These are phyloP conservation scores for Aleadryas rufinucha DNA, from an alignment of 2,113 vertebrate species.

Conservation along the genomic window DNA sequence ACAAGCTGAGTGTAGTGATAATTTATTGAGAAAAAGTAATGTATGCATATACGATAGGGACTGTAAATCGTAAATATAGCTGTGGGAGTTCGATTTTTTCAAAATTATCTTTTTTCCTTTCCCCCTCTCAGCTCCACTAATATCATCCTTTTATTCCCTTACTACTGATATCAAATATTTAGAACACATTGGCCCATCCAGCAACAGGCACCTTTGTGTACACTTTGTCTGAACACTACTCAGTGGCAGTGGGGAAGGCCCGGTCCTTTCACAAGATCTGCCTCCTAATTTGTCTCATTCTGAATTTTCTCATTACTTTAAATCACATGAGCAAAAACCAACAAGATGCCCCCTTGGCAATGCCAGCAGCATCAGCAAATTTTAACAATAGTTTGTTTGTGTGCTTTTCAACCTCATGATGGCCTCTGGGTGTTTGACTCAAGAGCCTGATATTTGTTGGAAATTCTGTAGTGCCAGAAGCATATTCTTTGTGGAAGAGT, in stretches of 20 bases:
- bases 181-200: neutral
- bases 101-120: neutral
- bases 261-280: neutral
- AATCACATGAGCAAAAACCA: constrained; percentile 27
- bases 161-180: neutral
- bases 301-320: constrained; percentile 31
- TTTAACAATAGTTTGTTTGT: constrained; percentile 58
- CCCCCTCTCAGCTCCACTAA: neutral
- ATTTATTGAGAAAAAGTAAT: neutral
- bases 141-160: neutral
- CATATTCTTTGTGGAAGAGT: neutral
- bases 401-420: constrained; percentile 35
- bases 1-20: neutral
- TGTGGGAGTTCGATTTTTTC: neutral
- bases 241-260: neutral
- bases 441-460: constrained; percentile 5
- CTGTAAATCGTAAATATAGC: neutral
- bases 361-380: constrained; percentile 46
- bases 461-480: neutral
- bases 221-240: neutral
- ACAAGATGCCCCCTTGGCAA: neutral
- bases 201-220: neutral
- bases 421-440: constrained; percentile 20
- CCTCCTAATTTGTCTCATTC: constrained; percentile 3
- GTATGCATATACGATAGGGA: neutral